phyloP scores from a whole-genome alignment of 1,140 invertebrate species.

The Caenorhabditis inopinata region DNA sequence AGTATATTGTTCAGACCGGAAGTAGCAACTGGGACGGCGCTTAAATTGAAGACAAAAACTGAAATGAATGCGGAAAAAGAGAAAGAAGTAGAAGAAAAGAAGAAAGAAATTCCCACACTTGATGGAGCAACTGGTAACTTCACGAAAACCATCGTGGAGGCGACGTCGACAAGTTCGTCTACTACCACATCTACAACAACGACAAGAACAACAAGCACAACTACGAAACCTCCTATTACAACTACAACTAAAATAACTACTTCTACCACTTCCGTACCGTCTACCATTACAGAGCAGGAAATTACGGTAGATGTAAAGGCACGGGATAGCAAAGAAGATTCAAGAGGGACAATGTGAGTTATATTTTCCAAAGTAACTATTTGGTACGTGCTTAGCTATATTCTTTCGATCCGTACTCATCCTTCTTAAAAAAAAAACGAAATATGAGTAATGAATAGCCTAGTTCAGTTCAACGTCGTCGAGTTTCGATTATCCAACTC shows the following conservation, averaged over 20 bases:
- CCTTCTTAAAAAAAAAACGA: not conserved
- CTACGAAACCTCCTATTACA: not conserved
- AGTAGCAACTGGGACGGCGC: not conserved
- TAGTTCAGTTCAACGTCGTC: not conserved
- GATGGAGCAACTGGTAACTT: not conserved
- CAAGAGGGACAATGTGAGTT: not conserved
- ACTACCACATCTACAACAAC: not conserved
- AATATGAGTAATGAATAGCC: not conserved
- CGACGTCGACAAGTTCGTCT: not conserved
- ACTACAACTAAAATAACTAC: not conserved
- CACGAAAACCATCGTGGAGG: not conserved
- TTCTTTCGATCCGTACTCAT: too few relatives aligned
- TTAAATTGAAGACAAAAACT: not conserved
- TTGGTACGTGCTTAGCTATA: too few relatives aligned
- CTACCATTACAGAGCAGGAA: not conserved
- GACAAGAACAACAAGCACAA: not conserved
- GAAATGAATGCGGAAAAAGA: slow-evolving; percentile 14
- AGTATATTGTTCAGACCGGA: not conserved
- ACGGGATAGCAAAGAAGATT: slow-evolving; percentile 6
- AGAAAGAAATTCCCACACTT: not conserved
- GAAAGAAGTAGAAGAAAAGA: not conserved
- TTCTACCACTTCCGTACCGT: not conserved
- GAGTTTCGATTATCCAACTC: not conserved
- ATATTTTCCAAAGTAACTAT: not conserved
- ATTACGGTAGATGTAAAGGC: not conserved